A percentile compares a stretch with the other conserved stretches of the same genome.
These are phyloP conservation scores for Dynastes grantii DNA, from an alignment of 2,888 invertebrate species.

Conservation along the genomic window DNA sequence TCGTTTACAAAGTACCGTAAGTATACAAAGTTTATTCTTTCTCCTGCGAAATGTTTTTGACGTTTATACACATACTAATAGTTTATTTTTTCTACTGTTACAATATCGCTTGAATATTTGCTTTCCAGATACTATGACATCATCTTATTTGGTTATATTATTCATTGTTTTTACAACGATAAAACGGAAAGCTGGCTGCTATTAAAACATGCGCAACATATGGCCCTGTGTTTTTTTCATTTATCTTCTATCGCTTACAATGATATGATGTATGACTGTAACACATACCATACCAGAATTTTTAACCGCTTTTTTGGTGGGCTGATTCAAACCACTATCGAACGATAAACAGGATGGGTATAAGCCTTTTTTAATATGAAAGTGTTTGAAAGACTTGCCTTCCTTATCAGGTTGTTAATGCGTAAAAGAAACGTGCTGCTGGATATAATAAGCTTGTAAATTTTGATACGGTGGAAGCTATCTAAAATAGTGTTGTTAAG, in stretches of 20 bases:
- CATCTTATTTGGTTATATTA: constrained; percentile 36
- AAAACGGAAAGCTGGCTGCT: constrained; percentile 31
- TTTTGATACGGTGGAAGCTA: too few species aligned
- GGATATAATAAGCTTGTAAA: too few species aligned
- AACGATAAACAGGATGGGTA: background rate
- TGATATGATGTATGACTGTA: constrained; percentile 2
- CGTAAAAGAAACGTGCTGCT: too few species aligned
- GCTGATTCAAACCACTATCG: background rate
- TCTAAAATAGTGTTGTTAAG: too few species aligned
- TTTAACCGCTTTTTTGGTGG: constrained; percentile 6
- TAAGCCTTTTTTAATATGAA: too few species aligned
- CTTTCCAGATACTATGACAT: constrained; percentile 45
- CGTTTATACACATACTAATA: too few species aligned
- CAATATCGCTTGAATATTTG: constrained; percentile 30
- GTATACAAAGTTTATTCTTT: background rate
- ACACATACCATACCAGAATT: background rate
- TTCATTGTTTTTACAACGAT: constrained; percentile 45
- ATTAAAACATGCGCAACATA: constrained; percentile 33
- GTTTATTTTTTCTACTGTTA: background rate
- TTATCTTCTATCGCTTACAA: constrained; percentile 19
- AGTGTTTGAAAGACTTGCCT: too few species aligned
- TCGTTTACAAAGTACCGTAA: background rate
- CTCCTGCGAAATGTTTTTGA: background rate
- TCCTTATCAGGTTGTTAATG: too few species aligned
- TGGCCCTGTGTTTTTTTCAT: constrained; percentile 10